Evolutionary conservation across 2,797 vertebrate genomes (phyloP).

Genomic region (Onychomys torridus): DNA sequence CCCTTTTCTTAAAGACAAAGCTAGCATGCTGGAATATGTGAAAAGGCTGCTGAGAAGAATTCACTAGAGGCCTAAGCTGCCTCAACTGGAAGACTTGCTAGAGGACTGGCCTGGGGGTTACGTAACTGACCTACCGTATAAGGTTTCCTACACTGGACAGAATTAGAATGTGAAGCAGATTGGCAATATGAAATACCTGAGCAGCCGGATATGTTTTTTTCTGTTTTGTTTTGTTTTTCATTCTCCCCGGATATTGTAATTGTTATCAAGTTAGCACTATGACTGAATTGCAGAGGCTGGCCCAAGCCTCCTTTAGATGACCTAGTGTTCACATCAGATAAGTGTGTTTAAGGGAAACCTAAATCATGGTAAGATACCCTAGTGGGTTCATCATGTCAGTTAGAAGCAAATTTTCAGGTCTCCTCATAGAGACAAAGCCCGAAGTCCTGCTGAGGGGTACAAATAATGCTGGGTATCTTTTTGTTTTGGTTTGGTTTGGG

Average conservation of each 20-base stretch:
- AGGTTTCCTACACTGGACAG: background rate
- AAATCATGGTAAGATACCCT: background rate
- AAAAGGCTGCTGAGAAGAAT: background rate
- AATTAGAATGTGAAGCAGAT: slow-evolving; percentile 8
- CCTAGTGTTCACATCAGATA: background rate
- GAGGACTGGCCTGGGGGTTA: background rate
- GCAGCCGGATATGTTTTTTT: background rate
- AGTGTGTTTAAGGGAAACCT: slow-evolving; percentile 11
- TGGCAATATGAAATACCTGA: slow-evolving; percentile 60
- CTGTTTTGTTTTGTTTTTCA: background rate
- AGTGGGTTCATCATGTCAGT: background rate
- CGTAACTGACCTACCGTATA: background rate
- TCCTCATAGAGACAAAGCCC: background rate
- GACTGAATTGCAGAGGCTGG: background rate
- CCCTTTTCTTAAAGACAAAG: slow-evolving; percentile 47
- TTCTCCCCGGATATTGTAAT: background rate
- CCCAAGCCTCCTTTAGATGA: background rate
- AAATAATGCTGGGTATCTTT: too few relatives aligned
- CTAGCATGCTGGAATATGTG: background rate
- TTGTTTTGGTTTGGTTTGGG: too few relatives aligned
- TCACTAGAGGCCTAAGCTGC: background rate
- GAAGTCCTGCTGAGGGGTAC: background rate
- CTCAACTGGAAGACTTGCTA: background rate
- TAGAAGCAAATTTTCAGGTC: background rate
- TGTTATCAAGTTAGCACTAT: background rate